These are phyloP conservation scores for Spisula subtruncata DNA, from an alignment of 2,888 invertebrate genomes.

Conservation along the genomic window DNA sequence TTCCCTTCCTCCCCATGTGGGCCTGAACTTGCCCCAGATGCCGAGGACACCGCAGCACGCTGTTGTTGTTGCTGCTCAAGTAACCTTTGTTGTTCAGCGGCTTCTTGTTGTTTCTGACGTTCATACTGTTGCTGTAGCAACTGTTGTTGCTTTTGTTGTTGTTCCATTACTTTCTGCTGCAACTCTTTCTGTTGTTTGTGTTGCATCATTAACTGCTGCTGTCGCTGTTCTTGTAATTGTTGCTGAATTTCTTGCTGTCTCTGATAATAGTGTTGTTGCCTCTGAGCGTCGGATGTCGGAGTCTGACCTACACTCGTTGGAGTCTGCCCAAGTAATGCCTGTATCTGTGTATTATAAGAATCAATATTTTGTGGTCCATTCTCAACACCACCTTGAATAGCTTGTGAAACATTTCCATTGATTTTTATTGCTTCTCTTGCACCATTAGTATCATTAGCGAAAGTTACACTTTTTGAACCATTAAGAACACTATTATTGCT, in stretches of 20 bases:
- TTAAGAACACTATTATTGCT: constrained; percentile 37
- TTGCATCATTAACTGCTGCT: constrained; percentile 49
- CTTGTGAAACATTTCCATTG: constrained; percentile 43
- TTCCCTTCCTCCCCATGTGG: constrained; percentile 48
- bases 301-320: constrained; percentile 36
- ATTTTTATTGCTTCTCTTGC: constrained; percentile 34
- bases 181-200: constrained; percentile 63
- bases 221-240: constrained; percentile 57
- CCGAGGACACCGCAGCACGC: not conserved
- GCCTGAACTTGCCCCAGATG: constrained; percentile 16
- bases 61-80: constrained; percentile 27
- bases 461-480: constrained; percentile 48
- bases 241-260: constrained; percentile 64
- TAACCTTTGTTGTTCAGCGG: constrained; percentile 18
- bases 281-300: constrained; percentile 50
- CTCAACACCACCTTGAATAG: constrained; percentile 4
- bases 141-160: constrained; percentile 64
- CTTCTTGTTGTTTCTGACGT: constrained; percentile 54
- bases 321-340: constrained; percentile 38
- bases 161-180: constrained; percentile 55
- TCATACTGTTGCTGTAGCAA: constrained; percentile 66
- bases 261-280: constrained; percentile 60
- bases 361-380: constrained; percentile 59
- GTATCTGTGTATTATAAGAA: constrained; percentile 63
- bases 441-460: constrained; percentile 23